phyloP scores from a whole-genome alignment of 2,797 vertebrate genomes.

The Chelidonichthys spinosus region DNA sequence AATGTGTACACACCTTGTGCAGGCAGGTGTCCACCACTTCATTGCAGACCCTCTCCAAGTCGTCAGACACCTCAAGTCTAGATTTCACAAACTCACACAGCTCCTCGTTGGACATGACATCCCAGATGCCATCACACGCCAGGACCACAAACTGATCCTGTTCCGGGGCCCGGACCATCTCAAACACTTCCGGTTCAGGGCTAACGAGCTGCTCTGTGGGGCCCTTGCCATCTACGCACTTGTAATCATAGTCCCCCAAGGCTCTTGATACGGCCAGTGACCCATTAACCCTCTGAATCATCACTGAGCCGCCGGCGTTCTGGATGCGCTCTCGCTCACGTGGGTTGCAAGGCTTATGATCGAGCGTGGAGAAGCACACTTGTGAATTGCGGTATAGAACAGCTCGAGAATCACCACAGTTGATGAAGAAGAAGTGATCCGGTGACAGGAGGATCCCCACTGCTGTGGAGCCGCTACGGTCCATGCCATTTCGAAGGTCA shows the following conservation, averaged over 20 bases:
- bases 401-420: slow-evolving; percentile 97
- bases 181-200: slow-evolving; percentile 97
- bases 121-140: slow-evolving; percentile 99
- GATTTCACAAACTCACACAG: slow-evolving; percentile 96
- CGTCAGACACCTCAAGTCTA: slow-evolving; percentile 94
- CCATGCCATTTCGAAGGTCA: slow-evolving; percentile 97
- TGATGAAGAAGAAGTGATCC: slow-evolving; percentile 96
- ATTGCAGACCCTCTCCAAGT: slow-evolving; percentile 98
- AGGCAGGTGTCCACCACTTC: slow-evolving; percentile 99
- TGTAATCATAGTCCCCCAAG: slow-evolving; percentile 99
- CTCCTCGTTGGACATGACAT: slow-evolving; percentile 99
- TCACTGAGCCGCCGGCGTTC: slow-evolving; percentile 98
- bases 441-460: slow-evolving; percentile 96
- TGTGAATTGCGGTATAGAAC: slow-evolving; percentile 93
- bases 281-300: slow-evolving; percentile 99
- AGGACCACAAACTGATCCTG: slow-evolving; percentile 97
- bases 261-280: slow-evolving; percentile 97
- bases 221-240: slow-evolving; percentile 98
- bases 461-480: slow-evolving; percentile 99
- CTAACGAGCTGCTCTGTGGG: slow-evolving; percentile 99
- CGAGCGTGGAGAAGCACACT: slow-evolving; percentile 97
- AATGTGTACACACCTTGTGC: slow-evolving; percentile 89
- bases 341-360: slow-evolving; percentile 99
- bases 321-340: slow-evolving; percentile 98
- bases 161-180: slow-evolving; percentile 91